Conservation (phyloP, 2,113 vertebrate species). For the Circaetus gallicus region DNA sequence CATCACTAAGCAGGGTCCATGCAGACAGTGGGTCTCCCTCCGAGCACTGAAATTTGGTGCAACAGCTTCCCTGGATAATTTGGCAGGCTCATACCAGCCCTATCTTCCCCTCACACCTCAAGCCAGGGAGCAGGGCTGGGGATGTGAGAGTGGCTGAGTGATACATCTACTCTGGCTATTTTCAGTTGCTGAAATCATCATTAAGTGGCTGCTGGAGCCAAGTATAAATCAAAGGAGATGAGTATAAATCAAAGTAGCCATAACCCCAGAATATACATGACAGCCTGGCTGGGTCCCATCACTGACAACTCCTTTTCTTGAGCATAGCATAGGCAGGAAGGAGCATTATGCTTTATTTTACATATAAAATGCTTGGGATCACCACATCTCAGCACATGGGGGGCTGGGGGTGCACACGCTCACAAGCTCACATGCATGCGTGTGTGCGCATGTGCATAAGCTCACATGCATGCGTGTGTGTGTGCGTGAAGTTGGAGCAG, state of each 20-base stretch:
- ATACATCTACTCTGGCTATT: neutral
- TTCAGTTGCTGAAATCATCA: slow-evolving; percentile 47
- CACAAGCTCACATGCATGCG: neutral
- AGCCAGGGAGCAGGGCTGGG: neutral
- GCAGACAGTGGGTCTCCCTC: neutral
- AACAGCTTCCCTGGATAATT: neutral
- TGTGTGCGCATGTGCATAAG: no score
- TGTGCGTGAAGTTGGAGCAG: neutral
- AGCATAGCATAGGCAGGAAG: neutral
- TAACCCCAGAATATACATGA: neutral
- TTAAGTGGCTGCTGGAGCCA: neutral
- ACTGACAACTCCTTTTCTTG: neutral
- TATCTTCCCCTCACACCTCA: neutral
- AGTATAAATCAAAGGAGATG: neutral
- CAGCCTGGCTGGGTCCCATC: neutral
- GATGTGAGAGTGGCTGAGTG: neutral
- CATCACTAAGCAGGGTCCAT: neutral
- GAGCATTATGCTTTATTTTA: neutral
- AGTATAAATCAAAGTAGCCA: neutral
- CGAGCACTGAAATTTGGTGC: neutral
- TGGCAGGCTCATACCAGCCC: neutral
- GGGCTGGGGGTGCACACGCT: no score
- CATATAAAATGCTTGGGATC: neutral
- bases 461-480: neutral
- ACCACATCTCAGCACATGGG: neutral